Base-by-base conservation (phyloP, 2,888 invertebrate species). In the Caenorhabditis japonica region DNA sequence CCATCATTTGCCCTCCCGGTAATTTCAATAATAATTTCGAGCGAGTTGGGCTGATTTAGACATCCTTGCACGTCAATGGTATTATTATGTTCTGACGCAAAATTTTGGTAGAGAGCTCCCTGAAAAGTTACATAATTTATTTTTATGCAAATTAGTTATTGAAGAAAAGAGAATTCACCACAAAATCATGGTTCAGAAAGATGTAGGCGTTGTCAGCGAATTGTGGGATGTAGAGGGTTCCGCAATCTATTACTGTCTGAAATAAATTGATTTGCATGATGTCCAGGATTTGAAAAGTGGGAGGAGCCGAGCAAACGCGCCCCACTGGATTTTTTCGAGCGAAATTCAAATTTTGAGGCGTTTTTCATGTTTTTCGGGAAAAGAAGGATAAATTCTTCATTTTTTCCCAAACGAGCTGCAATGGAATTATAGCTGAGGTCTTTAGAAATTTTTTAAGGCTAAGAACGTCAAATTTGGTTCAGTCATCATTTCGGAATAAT, bases 161-260 rank as follows among this genome's bases (percentile, higher is more conserved):
- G 17, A 2, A 17, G 4, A 15, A 15, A 3, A 3, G 1, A 10
- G 21, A 13, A 15, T 27, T 33, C 39, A 69, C 69, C 33, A 64
- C 47, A 60, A 72, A 72, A 12, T 64, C 43, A 15, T 53, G 59
- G 30, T 72, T 72, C 3, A 72, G 19, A n/a, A 53, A 72, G 1
- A 72, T 39, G n/a, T 72, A 72, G 7, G 72, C 72, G 15, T 72
- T 59, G 30, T 72, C 72, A 1, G 72, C 64, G 33, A 64, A 72
- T 0, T 51, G 19, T n/a, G 72, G 72, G 7, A 72, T 58, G 23
- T 64, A 72, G 0, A 72, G 30, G 2, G 30, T 36, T 23, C 72
- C 64, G 19, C 72, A 72, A 12, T 72, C 72, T 21, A 64, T 59
- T n/a, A 72, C 53, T 7, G 59, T 47, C 61, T 70, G 15, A 46